These are phyloP conservation scores for Drosophila crucigera DNA, from an alignment of 2,888 invertebrate genomes.

Conservation along the genomic window DNA sequence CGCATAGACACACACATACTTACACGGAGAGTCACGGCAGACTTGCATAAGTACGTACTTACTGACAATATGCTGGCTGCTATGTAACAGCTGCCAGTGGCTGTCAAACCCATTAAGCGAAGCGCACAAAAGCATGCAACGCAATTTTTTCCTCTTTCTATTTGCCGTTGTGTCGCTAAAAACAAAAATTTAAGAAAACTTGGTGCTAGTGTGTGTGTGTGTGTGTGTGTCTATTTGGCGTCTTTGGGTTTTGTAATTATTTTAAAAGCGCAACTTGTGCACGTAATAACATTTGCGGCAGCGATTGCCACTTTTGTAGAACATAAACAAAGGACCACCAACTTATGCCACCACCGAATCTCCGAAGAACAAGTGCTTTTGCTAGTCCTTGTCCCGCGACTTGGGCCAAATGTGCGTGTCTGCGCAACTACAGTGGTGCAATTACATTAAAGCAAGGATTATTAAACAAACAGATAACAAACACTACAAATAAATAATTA, in stretches of 20 bases:
- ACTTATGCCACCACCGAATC: slow-evolving; percentile 19
- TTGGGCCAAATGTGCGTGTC: slow-evolving; percentile 35
- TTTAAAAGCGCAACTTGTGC: slow-evolving; percentile 81
- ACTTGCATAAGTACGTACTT: slow-evolving; percentile 36
- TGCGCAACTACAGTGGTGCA: slow-evolving; percentile 38
- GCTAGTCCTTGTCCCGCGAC: slow-evolving; percentile 11
- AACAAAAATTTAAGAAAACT: background rate
- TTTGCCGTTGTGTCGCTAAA: slow-evolving; percentile 4
- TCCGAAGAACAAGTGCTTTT: slow-evolving; percentile 8
- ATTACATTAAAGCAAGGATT: background rate
- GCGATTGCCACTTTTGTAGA: slow-evolving; percentile 74
- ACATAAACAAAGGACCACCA: slow-evolving; percentile 67
- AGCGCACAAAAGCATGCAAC: slow-evolving; percentile 69
- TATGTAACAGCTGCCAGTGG: slow-evolving; percentile 59
- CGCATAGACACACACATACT: background rate
- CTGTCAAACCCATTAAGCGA: slow-evolving; percentile 63
- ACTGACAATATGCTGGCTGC: slow-evolving; percentile 59
- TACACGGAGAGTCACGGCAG: background rate
- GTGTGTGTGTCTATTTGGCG: slow-evolving; percentile 34
- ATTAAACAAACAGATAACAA: background rate
- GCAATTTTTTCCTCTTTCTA: slow-evolving; percentile 38
- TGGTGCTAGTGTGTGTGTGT: slow-evolving; percentile 3
- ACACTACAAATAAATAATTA: background rate
- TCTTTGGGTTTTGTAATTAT: slow-evolving; percentile 70
- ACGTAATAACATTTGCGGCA: slow-evolving; percentile 78